phyloP scores from a whole-genome alignment of 2,113 vertebrate species.

The Malurus elegans region DNA sequence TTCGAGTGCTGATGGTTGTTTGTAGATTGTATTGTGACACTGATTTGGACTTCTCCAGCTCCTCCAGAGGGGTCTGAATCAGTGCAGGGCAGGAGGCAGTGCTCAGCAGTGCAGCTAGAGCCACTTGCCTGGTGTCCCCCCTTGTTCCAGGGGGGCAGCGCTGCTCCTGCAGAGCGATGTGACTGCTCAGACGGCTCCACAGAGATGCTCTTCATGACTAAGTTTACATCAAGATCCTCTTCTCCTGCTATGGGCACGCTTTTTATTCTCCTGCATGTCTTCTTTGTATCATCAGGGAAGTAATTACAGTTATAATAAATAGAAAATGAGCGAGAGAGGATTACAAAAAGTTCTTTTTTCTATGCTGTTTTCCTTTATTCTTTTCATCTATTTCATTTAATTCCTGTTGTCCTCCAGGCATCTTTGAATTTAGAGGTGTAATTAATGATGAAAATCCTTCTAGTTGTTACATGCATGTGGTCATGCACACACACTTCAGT shows the following conservation, averaged over 20 bases:
- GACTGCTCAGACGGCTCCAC: neutral
- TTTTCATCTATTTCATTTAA: slow-evolving; percentile 48
- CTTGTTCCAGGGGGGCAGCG: accelerated
- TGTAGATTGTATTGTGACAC: neutral
- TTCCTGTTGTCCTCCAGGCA: slow-evolving; percentile 50
- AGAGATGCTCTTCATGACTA: neutral
- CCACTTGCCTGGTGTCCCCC: accelerated
- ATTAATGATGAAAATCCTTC: slow-evolving; percentile 55
- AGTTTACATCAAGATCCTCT: neutral
- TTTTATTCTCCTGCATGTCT: neutral
- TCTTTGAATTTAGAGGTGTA: slow-evolving; percentile 39
- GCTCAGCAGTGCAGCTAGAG: neutral
- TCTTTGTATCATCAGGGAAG: slow-evolving; percentile 8
- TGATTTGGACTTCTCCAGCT: neutral
- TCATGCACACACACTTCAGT: neutral
- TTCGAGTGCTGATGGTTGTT: neutral
- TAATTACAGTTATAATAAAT: slow-evolving; percentile 27
- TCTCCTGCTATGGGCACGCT: neutral
- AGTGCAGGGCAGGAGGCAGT: neutral
- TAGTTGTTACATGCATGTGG: slow-evolving; percentile 46
- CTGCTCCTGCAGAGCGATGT: neutral
- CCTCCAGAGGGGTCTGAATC: neutral
- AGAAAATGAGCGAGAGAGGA: slow-evolving; percentile 6
- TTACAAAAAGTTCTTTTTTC: slow-evolving; percentile 38
- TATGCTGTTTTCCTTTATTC: slow-evolving; percentile 13